Conservation (phyloP, 2,888 invertebrate genomes). For the Nemoura dubitans region DNA sequence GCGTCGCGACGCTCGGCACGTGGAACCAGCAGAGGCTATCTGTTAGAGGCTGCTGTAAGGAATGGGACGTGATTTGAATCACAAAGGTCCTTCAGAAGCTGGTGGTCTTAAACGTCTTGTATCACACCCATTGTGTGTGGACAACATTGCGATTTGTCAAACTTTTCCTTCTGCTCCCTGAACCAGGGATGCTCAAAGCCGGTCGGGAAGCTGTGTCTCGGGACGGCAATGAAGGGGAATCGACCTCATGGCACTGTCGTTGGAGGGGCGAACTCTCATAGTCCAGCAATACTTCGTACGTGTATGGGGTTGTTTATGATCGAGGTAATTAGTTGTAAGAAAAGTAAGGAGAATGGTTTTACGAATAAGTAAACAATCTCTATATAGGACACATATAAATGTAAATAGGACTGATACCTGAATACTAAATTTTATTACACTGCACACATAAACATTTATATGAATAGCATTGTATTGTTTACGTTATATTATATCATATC, state of each 20-base stretch:
- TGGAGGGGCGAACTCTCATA: background rate
- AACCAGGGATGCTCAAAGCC: slow-evolving; percentile 1
- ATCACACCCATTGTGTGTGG: slow-evolving; percentile 44
- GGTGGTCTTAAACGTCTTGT: slow-evolving; percentile 35
- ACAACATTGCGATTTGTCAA: slow-evolving; percentile 46
- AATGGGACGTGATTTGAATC: slow-evolving; percentile 46
- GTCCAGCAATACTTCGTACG: no score
- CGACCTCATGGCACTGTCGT: background rate
- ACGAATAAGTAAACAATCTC: no score
- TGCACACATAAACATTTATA: no score
- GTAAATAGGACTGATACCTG: no score
- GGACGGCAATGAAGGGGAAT: background rate
- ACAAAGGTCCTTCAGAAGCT: slow-evolving; percentile 37
- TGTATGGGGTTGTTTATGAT: no score
- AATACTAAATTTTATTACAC: no score
- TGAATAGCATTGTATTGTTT: no score
- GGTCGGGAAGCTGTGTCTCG: background rate
- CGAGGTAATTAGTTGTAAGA: no score
- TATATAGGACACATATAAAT: no score
- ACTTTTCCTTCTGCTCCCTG: slow-evolving; percentile 25
- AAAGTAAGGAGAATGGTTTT: no score
- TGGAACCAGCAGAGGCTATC: slow-evolving; percentile 38
- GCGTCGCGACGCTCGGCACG: slow-evolving; percentile 14
- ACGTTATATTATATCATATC: no score
- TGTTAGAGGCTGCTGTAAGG: slow-evolving; percentile 45